phyloP scores from a whole-genome alignment of 2,113 vertebrate genomes.

The Phodopus roborovskii region DNA sequence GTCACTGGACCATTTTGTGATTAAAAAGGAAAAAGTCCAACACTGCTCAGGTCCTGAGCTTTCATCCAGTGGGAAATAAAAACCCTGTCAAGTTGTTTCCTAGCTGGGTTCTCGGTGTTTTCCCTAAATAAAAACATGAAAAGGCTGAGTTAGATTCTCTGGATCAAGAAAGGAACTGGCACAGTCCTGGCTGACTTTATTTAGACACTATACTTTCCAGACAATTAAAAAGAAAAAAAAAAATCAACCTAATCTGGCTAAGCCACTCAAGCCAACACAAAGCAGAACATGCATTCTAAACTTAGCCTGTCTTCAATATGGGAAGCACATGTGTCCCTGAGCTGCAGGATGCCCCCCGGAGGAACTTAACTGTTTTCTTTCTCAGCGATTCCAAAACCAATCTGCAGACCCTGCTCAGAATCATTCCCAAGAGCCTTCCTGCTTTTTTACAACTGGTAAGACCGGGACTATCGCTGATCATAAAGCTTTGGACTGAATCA shows the following conservation, averaged over 20 bases:
- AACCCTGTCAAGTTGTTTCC: conserved; percentile 38
- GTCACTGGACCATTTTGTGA: not conserved
- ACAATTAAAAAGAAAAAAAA: not conserved
- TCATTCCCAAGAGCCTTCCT: not conserved
- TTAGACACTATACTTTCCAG: conserved; percentile 66
- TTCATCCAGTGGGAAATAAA: conserved; percentile 49
- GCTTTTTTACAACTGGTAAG: not conserved
- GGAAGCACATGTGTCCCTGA: conserved; percentile 64
- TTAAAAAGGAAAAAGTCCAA: not conserved
- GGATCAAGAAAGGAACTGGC: not conserved
- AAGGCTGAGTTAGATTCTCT: conserved; percentile 47
- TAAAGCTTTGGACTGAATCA: not conserved
- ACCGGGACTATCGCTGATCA: not conserved
- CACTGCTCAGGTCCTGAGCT: not conserved
- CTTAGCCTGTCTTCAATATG: conserved; percentile 68
- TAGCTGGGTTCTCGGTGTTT: not conserved
- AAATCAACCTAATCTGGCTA: conserved; percentile 35
- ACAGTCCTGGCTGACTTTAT: conserved; percentile 32
- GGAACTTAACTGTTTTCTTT: conserved; percentile 33
- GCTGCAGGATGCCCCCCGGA: not conserved
- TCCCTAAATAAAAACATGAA: conserved; percentile 60
- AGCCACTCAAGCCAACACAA: conserved; percentile 63
- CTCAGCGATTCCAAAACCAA: not conserved
- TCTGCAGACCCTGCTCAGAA: not conserved
- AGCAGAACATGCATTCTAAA: conserved; percentile 68